Base-by-base conservation (phyloP, 1,140 invertebrate species). In the Drosophila sproati region DNA sequence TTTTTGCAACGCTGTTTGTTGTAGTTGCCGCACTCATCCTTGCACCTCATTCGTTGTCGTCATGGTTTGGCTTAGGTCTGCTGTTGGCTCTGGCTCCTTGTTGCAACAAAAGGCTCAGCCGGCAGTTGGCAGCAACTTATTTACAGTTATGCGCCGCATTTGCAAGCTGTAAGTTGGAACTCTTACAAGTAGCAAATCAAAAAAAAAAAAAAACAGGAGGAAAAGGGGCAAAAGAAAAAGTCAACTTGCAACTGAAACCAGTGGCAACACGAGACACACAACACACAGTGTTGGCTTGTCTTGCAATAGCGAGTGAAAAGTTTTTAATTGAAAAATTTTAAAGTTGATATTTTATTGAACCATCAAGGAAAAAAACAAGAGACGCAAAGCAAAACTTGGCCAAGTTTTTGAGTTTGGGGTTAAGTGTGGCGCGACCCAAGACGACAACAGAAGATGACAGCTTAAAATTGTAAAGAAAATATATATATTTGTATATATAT, bases 251-350 rank as follows among this genome's bases (percentile, higher is more conserved):
- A 51, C 7, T 51, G 12, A 62, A 51, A 29, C 28, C 12, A 20
- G 20, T 20, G 20, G 20, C 20, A 43, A n/a, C 10, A 43, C 10
- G 10, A 43, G 39, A 43, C 39, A 8, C 1, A 41, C 37, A 41
- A 39, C 37, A 7, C 37, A 47, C 41, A 12, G 20, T 20, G 20
- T 20, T 20, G 20, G 1, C 20, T 31, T 6, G n/a, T 45, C 41
- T 47, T 56, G 55, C 39, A 78, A 69, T 57, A 70, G 77, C 77
- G 69, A 80, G 85, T 70, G 63, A 89, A 88, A 88, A 88, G 70
- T 89, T 88, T 88, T 87, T 88, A 87, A 87, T 87, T 87, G 83
- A 88, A 87, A 74, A 88, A 74, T 87, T 71, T 77, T 88, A 63
- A 87, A 73, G 77, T 87, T 82, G 69, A 74, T 80, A 77, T 66